Conservation (phyloP, 2,113 vertebrate genomes). For the Actinemys pallida region DNA sequence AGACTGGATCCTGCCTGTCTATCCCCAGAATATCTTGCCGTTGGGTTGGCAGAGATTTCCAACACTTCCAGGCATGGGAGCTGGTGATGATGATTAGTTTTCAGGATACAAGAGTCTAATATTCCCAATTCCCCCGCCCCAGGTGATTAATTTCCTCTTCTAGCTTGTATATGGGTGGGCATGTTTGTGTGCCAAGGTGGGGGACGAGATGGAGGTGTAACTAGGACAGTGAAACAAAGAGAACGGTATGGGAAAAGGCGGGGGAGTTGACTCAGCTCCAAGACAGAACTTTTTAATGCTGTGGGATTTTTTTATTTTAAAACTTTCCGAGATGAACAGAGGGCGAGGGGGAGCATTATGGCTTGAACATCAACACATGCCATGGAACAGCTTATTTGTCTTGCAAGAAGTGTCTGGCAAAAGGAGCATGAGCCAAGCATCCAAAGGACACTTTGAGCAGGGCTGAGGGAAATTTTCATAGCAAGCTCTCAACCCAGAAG, state of each 20-base stretch:
- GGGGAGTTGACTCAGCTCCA: not conserved
- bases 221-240: slow-evolving; percentile 20
- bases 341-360: not conserved
- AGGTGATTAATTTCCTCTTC: slow-evolving; percentile 58
- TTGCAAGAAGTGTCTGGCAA: not conserved
- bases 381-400: rapidly evolving
- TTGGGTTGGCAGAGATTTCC: not conserved
- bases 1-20: not conserved
- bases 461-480: not conserved
- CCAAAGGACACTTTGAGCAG: not conserved
- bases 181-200: not conserved
- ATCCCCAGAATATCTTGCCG: not conserved
- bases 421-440: not conserved
- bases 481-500: not conserved
- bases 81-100: not conserved
- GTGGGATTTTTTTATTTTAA: not conserved
- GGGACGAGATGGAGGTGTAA: not conserved
- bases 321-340: not conserved
- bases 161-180: rapidly evolving
- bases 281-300: not conserved
- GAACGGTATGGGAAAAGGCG: slow-evolving; percentile 18
- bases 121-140: not conserved
- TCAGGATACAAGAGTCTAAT: slow-evolving; percentile 50
- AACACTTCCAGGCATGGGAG: not conserved
- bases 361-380: not conserved